Conservation (phyloP, 2,888 invertebrate genomes). For the Malacosoma neustria region DNA sequence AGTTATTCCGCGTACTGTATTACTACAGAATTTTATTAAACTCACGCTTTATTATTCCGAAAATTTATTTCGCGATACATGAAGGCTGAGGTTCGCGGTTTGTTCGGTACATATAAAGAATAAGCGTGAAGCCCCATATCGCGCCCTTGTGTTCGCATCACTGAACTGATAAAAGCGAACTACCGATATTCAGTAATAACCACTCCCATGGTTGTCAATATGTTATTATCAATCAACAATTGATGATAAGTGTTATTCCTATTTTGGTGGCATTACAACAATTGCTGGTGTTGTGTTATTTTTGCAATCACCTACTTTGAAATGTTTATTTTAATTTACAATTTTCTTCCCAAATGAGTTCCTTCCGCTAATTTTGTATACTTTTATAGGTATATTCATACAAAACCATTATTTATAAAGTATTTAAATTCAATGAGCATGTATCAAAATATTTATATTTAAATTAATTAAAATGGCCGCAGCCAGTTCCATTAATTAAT, state of each 20-base stretch:
- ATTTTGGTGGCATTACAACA: constrained; percentile 12
- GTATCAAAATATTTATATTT: too few relatives aligned
- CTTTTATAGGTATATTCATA: too few relatives aligned
- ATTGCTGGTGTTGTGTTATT: neutral
- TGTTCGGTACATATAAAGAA: constrained; percentile 31
- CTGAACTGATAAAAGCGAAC: constrained; percentile 55
- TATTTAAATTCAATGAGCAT: too few relatives aligned
- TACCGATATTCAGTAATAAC: constrained; percentile 62
- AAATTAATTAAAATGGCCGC: too few relatives aligned
- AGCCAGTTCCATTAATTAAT: too few relatives aligned
- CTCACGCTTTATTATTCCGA: constrained; percentile 64
- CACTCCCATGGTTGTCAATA: constrained; percentile 54
- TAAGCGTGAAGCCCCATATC: constrained; percentile 49
- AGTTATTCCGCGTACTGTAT: neutral
- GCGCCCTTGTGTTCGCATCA: constrained; percentile 57
- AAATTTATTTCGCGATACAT: constrained; percentile 53
- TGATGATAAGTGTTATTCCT: constrained; percentile 28
- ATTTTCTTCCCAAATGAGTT: too few relatives aligned
- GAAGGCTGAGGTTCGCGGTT: constrained; percentile 24
- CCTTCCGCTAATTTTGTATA: too few relatives aligned
- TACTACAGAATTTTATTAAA: constrained; percentile 1
- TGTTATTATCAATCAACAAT: constrained; percentile 52
- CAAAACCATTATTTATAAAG: too few relatives aligned
- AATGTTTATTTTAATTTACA: too few relatives aligned
- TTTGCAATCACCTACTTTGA: too few relatives aligned